Conservation (phyloP, 2,888 invertebrate species). For the Diarsia rubi region DNA sequence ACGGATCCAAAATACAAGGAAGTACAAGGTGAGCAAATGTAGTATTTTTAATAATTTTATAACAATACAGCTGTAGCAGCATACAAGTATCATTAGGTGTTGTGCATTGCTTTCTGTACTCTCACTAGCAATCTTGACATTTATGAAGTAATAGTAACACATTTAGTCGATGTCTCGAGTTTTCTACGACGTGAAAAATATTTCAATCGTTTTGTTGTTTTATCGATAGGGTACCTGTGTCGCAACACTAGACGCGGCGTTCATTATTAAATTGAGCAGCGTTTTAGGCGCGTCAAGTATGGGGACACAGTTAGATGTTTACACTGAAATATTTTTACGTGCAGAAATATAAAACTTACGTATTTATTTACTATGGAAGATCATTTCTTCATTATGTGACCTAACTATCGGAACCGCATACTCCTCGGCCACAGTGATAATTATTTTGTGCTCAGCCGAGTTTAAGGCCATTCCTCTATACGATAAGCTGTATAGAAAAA, state of each 20-base stretch:
- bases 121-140: constrained; percentile 78
- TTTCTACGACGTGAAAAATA: constrained; percentile 79
- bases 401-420: constrained; percentile 85
- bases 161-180: constrained; percentile 90
- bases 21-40: constrained; percentile 88
- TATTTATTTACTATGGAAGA: constrained; percentile 89
- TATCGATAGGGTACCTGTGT: constrained; percentile 64
- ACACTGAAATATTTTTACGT: constrained; percentile 81
- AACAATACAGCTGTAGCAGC: constrained; percentile 82
- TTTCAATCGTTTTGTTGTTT: constrained; percentile 72
- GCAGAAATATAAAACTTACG: constrained; percentile 84
- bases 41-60: constrained; percentile 82
- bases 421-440: constrained; percentile 78
- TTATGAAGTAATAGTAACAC: constrained; percentile 88
- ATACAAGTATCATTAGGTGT: constrained; percentile 72
- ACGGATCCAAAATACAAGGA: constrained; percentile 87
- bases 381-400: constrained; percentile 86
- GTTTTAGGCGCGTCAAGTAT: constrained; percentile 74
- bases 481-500: constrained; percentile 76
- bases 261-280: constrained; percentile 84
- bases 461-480: constrained; percentile 78
- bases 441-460: constrained; percentile 86
- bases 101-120: constrained; percentile 75
- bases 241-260: constrained; percentile 74
- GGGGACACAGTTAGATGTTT: constrained; percentile 63